Evolutionary conservation across 2,888 invertebrate genomes (phyloP).

Genomic region (Cerastis rubricosa): DNA sequence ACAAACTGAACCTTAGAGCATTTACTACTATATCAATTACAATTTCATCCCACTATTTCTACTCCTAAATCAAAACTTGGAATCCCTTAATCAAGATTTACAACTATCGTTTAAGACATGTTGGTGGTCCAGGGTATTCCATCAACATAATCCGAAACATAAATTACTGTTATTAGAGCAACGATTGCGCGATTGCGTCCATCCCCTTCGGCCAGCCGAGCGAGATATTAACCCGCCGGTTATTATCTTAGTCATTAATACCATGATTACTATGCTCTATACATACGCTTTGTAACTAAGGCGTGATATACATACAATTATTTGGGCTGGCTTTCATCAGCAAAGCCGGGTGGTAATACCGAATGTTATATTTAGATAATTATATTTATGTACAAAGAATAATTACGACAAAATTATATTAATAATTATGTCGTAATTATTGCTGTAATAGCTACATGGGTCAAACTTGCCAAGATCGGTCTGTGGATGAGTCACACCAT

Average conservation of each 20-base stretch:
- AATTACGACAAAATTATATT: too few species aligned
- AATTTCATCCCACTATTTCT: conserved; percentile 38
- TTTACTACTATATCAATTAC: conserved; percentile 54
- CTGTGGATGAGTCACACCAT: neutral
- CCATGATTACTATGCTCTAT: conserved; percentile 65
- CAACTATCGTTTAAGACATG: conserved; percentile 47
- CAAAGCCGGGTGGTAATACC: neutral
- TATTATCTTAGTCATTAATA: conserved; percentile 70
- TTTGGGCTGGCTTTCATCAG: neutral
- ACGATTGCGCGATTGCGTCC: conserved; percentile 41
- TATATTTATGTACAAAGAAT: neutral
- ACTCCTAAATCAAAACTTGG: conserved; percentile 57
- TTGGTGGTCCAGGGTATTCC: conserved; percentile 60
- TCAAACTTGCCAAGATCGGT: neutral
- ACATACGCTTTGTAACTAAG: conserved; percentile 39
- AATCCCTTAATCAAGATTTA: conserved; percentile 64
- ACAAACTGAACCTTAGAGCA: conserved; percentile 38
- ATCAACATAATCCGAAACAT: conserved; percentile 72
- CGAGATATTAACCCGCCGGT: conserved; percentile 65
- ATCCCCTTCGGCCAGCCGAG: conserved; percentile 58
- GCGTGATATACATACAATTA: neutral
- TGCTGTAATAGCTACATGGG: too few species aligned
- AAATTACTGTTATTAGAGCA: conserved; percentile 71
- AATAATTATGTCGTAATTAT: too few species aligned
- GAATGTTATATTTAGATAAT: neutral